phyloP scores from a whole-genome alignment of 2,888 invertebrate species.

The Drosophila mimica region DNA sequence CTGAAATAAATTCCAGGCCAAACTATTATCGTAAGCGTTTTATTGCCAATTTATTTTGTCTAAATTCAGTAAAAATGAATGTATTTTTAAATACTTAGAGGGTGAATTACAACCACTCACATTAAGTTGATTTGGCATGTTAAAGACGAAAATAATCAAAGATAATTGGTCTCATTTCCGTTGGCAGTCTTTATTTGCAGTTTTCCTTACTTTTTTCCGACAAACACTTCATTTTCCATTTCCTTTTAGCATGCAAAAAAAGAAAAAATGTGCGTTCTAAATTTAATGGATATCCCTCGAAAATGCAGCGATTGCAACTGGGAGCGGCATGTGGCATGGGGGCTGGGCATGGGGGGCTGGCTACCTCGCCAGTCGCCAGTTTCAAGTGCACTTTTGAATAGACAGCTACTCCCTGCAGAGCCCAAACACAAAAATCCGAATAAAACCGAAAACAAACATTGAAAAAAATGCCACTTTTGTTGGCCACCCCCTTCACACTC shows the following conservation, averaged over 20 bases:
- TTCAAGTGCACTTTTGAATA: conserved; percentile 73
- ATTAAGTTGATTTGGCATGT: not conserved
- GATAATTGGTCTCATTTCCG: conserved; percentile 3
- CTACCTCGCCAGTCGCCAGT: conserved; percentile 39
- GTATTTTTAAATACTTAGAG: not conserved
- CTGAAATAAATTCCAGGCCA: not conserved
- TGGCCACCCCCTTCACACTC: conserved; percentile 53
- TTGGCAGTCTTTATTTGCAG: conserved; percentile 10
- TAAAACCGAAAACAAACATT: conserved; percentile 27
- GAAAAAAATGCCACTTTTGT: conserved; percentile 34
- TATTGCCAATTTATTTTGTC: not conserved
- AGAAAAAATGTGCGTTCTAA: conserved; percentile 52
- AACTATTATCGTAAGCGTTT: not conserved
- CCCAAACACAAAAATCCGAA: conserved; percentile 12
- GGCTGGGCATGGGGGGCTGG: not conserved
- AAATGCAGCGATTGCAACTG: conserved; percentile 66
- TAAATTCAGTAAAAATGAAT: not conserved
- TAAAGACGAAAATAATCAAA: not conserved
- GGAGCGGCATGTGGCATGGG: not conserved
- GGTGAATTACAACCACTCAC: too few relatives aligned
- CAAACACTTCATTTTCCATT: conserved; percentile 72
- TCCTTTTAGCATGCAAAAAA: conserved; percentile 65
- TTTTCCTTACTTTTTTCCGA: conserved; percentile 29
- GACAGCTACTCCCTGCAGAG: conserved; percentile 50
- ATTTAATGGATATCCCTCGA: conserved; percentile 72